Base-by-base conservation (phyloP, 2,888 invertebrate species). In the Leptinotarsa tumamoca region DNA sequence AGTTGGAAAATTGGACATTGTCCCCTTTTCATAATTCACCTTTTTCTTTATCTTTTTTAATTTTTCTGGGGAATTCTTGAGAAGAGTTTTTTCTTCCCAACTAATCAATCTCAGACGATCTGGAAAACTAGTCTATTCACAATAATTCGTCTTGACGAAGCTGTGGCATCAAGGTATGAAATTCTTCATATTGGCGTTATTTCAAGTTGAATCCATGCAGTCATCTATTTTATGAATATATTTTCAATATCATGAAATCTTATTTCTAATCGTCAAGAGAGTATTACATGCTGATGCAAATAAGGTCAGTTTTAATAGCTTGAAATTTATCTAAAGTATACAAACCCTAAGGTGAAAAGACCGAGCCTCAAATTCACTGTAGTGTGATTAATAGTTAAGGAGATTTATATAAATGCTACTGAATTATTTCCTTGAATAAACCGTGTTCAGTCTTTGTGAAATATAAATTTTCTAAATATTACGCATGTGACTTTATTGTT, bases 321-420 rank as follows among this genome's bases (percentile, higher is more conserved):
- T 15, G 4, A 17, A n/a, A 52, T n/a, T 52, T 17, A 52, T 52
- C n/a, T 15, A 4, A n/a, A 52, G n/a, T 52, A n/a, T 52, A 52
- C n/a, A 52, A 15, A 52, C 52, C 52, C 52, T 52, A n/a, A n/a
- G 52, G 52, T 52, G n/a, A 52, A 52, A 15, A 52, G 52, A n/a
- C 52, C 52, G n/a, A 52, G 52, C 52, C 52, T 52, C 52, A 52
- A 52, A 56, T 18, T 56, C 18, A 10, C 21, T 18, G 3, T 56
- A 56, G 18, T 56, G 54, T 56, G 18, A 56, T 56, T 18, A 56
- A 56, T 56, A n/a, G 18, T 18, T 5, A 1, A 52, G 17, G 4
- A 21, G 52, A 21, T 56, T 56, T 56, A 56, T 56, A 56, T 56
- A 56, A 10, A n/a, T 56, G 21, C 56, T 56, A 56, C 56, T 18